These are phyloP conservation scores for Orthosia incerta DNA, from an alignment of 2,888 invertebrate genomes.

Conservation along the genomic window DNA sequence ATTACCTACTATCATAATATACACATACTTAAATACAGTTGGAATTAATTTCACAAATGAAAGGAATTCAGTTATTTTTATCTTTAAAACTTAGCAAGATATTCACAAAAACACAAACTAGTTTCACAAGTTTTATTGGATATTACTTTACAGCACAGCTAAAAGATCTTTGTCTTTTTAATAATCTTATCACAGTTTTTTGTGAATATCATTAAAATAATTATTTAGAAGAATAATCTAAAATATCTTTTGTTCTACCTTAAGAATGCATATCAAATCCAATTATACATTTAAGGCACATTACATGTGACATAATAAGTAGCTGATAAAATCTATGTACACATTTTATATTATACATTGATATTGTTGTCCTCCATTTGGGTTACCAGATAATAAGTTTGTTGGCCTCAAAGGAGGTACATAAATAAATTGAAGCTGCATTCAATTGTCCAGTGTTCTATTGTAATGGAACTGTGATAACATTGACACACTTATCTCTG, in stretches of 20 bases:
- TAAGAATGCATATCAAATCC: neutral
- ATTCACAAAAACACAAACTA: too few species aligned
- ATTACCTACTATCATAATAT: neutral
- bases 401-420: slow-evolving; percentile 52
- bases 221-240: neutral
- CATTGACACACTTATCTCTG: slow-evolving; percentile 12
- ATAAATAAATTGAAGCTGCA: slow-evolving; percentile 37
- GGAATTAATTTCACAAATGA: neutral
- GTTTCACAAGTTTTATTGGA: neutral
- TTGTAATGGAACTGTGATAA: slow-evolving; percentile 21
- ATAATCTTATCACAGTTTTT: slow-evolving; percentile 18
- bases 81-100: neutral
- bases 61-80: neutral
- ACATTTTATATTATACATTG: slow-evolving; percentile 15
- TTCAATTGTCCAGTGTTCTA: slow-evolving; percentile 19
- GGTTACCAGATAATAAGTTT: slow-evolving; percentile 61
- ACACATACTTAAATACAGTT: neutral
- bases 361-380: slow-evolving; percentile 41
- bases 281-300: slow-evolving; percentile 1
- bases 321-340: slow-evolving; percentile 14
- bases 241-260: neutral
- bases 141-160: neutral
- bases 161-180: neutral
- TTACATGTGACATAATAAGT: slow-evolving; percentile 9
- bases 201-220: slow-evolving; percentile 5